Evolutionary conservation across 2,113 vertebrate species (phyloP).

Genomic region (Rhegmatorhina hoffmannsi): DNA sequence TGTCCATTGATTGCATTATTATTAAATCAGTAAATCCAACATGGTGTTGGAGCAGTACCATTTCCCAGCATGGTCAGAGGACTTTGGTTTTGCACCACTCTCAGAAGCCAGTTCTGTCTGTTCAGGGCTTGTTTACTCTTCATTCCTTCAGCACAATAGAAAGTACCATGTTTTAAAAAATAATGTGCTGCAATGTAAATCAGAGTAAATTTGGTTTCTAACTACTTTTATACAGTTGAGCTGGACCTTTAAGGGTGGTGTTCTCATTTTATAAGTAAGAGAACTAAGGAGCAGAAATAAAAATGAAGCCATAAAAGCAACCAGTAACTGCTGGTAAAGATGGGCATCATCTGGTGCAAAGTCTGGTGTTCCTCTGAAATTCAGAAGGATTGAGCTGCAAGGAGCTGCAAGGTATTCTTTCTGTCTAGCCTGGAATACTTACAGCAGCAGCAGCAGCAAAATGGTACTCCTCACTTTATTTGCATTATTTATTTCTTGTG

Average conservation of each 20-base stretch:
- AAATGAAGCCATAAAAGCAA: not conserved
- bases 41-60: not conserved
- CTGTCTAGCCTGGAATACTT: not conserved
- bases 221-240: not conserved
- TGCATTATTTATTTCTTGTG: not conserved
- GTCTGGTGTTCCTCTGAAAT: not conserved
- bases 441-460: not conserved
- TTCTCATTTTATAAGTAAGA: not conserved
- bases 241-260: not conserved
- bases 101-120: not conserved
- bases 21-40: slow-evolving; percentile 5
- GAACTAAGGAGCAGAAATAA: not conserved
- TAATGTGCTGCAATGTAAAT: not conserved
- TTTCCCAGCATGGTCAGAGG: not conserved
- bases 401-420: not conserved
- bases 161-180: not conserved
- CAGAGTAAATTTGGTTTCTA: not conserved
- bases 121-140: not conserved
- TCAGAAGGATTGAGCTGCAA: not conserved
- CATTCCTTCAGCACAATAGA: not conserved
- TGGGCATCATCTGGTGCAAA: not conserved
- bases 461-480: not conserved
- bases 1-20: not conserved
- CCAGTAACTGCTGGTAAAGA: not conserved
- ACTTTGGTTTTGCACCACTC: not conserved